These are phyloP conservation scores for Diorhabda elongata DNA, from an alignment of 1,140 invertebrate genomes.

Conservation along the genomic window DNA sequence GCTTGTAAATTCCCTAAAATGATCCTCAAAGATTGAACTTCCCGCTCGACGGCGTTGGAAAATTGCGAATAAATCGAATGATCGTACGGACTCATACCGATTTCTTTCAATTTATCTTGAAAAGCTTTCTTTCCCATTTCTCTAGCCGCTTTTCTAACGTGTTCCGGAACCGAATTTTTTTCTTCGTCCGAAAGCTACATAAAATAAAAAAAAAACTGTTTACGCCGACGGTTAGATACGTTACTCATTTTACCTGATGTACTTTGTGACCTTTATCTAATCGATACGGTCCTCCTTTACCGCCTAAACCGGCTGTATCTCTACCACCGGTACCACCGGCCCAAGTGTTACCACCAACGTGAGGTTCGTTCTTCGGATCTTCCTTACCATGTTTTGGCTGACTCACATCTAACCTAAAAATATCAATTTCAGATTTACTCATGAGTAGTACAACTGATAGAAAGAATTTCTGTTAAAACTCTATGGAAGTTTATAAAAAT, in stretches of 20 bases:
- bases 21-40: conserved; percentile 65
- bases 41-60: conserved; percentile 68
- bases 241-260: conserved; percentile 56
- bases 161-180: conserved; percentile 86
- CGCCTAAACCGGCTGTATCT: conserved; percentile 91
- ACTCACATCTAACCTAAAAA: conserved; percentile 58
- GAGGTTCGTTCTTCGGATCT: conserved; percentile 81
- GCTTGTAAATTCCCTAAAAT: conserved; percentile 75
- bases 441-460: no score
- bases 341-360: conserved; percentile 96
- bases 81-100: conserved; percentile 93
- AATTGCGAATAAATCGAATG: conserved; percentile 83
- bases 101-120: conserved; percentile 83
- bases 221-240: background rate
- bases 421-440: no score
- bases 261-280: conserved; percentile 91
- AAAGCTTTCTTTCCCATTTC: conserved; percentile 92
- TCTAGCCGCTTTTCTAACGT: conserved; percentile 80
- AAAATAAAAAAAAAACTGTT: background rate
- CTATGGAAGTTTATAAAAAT: no score
- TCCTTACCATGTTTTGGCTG: conserved; percentile 89
- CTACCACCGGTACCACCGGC: conserved; percentile 89
- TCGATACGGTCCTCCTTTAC: conserved; percentile 86
- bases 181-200: conserved; percentile 76
- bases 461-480: no score